A percentile compares a stretch with the other conserved stretches of the same genome.
Conservation (phyloP, 2,113 vertebrate genomes). For the Anhinga rufa region DNA sequence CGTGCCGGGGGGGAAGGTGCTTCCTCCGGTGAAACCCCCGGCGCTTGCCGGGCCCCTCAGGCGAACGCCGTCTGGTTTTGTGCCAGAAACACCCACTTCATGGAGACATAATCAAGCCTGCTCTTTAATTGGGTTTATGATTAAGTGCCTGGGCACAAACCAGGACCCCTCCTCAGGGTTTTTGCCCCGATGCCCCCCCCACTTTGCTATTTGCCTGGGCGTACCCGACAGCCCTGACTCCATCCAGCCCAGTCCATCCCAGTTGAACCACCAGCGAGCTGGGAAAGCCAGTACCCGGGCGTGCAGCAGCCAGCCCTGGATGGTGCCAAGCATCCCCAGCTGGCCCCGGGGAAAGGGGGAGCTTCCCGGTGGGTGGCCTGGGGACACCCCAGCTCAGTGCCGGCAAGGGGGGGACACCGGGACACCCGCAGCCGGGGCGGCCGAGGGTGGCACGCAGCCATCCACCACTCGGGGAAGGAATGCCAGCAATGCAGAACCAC, state of each 20-base stretch:
- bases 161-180: not conserved
- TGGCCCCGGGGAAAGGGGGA: not conserved
- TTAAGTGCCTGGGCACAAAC: not conserved
- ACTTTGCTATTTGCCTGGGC: not conserved
- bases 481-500: not conserved
- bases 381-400: not conserved
- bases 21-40: not conserved
- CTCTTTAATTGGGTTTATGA: not conserved
- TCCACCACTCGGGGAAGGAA: not conserved
- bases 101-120: not conserved
- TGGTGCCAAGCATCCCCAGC: not conserved
- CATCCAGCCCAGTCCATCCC: not conserved
- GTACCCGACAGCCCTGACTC: fast-evolving
- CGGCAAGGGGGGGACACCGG: not conserved
- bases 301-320: not conserved
- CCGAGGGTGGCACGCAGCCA: not conserved
- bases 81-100: not conserved
- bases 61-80: not conserved
- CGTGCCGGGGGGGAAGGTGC: fast-evolving
- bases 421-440: not conserved
- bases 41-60: not conserved
- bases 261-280: not conserved
- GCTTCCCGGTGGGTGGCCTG: fast-evolving
- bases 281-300: not conserved
- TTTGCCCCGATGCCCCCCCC: not conserved